Evolutionary conservation across 2,113 vertebrate species (phyloP).

Genomic region (Podarcis muralis): DNA sequence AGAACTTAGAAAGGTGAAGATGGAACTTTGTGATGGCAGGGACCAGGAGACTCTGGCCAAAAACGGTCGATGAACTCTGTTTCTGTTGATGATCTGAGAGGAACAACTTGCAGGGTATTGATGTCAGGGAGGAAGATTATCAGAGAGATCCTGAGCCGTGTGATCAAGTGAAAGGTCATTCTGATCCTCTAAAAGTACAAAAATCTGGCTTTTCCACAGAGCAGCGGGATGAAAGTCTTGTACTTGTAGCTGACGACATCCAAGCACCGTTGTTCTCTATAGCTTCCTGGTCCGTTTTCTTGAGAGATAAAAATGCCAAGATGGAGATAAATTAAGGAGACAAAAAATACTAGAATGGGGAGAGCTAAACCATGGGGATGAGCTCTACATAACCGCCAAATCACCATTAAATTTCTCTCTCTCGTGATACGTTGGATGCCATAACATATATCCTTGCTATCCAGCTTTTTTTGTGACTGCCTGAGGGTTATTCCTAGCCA

Average conservation of each 20-base stretch:
- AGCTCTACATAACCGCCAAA: not conserved
- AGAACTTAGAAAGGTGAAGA: not conserved
- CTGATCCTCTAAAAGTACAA: slow-evolving; percentile 21
- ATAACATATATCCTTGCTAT: not conserved
- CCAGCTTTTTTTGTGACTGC: not conserved
- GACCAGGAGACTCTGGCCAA: not conserved
- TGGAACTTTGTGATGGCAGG: not conserved
- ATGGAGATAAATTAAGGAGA: not conserved
- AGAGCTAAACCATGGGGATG: not conserved
- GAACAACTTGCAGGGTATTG: not conserved
- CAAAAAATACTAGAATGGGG: not conserved
- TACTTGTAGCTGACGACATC: not conserved
- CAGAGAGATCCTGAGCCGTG: not conserved
- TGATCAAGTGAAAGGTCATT: not conserved
- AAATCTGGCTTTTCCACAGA: not conserved
- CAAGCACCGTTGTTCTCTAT: not conserved
- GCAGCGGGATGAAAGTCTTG: not conserved
- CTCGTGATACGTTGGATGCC: too few species aligned
- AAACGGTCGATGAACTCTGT: not conserved
- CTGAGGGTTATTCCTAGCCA: not conserved
- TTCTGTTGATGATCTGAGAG: not conserved
- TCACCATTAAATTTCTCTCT: not conserved
- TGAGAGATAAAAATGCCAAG: not conserved
- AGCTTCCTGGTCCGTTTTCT: not conserved
- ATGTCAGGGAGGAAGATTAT: not conserved